Percentiles rank a stretch among this genome's conserved stretches.
Evolutionary conservation across 1,140 invertebrate species (phyloP).

Genomic region (Lordiphosa stackelbergi): DNA sequence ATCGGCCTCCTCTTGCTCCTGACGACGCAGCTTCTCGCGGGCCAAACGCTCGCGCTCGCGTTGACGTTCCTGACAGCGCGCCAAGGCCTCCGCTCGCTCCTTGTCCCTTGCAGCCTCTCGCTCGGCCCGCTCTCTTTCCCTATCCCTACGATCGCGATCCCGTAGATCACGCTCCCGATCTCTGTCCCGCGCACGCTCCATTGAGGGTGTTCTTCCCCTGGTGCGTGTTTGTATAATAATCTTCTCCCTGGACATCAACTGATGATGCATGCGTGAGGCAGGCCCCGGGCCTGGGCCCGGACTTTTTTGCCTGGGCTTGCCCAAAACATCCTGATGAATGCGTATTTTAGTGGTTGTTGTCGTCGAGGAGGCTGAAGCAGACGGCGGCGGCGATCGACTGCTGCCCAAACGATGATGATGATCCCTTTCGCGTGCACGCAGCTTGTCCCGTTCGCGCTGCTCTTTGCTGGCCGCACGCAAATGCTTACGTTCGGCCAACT

Average conservation of each 20-base stretch:
- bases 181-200: constrained; percentile 56
- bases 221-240: constrained; percentile 72
- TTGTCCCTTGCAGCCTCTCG: constrained; percentile 79
- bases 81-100: constrained; percentile 80
- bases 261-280: constrained; percentile 67
- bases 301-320: constrained; percentile 62
- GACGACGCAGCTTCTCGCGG: constrained; percentile 76
- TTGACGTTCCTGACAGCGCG: constrained; percentile 79
- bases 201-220: constrained; percentile 62
- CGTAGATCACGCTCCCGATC: constrained; percentile 62
- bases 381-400: constrained; percentile 55
- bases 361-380: constrained; percentile 29
- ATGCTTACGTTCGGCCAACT: constrained; percentile 65
- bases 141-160: constrained; percentile 69
- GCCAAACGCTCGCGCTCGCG: constrained; percentile 81
- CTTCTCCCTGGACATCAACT: constrained; percentile 69
- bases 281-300: constrained; percentile 38
- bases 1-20: constrained; percentile 73
- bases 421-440: constrained; percentile 58
- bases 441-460: constrained; percentile 68
- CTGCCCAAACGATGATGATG: constrained; percentile 62
- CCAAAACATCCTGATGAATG: constrained; percentile 68
- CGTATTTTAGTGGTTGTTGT: constrained; percentile 72
- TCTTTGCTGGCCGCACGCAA: constrained; percentile 66
- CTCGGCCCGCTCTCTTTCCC: constrained; percentile 57